A percentile compares a stretch with the other conserved stretches of the same genome.
These are phyloP conservation scores for Dreissena polymorpha DNA, from an alignment of 1,140 invertebrate species.

Conservation along the genomic window DNA sequence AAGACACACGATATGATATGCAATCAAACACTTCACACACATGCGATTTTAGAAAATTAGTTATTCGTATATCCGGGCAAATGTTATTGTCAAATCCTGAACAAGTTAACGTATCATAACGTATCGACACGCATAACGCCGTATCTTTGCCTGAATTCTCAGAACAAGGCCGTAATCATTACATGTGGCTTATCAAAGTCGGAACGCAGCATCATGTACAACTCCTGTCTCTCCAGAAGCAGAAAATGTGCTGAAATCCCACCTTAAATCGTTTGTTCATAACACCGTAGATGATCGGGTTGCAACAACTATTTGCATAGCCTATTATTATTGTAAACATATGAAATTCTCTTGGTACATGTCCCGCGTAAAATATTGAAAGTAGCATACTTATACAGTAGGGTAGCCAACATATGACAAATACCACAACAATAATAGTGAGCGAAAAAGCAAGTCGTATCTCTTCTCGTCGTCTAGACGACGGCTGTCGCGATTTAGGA, in stretches of 20 bases:
- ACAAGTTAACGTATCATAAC: too few species aligned
- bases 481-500: not conserved
- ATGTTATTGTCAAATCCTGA: too few species aligned
- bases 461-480: constrained; percentile 60
- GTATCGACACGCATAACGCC: too few species aligned
- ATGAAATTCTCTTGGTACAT: constrained; percentile 57
- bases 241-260: constrained; percentile 64
- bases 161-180: too few species aligned
- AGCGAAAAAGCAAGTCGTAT: constrained; percentile 65
- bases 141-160: too few species aligned
- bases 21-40: too few species aligned
- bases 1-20: too few species aligned
- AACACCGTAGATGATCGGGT: constrained; percentile 74
- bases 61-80: too few species aligned
- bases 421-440: constrained; percentile 66
- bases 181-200: too few species aligned
- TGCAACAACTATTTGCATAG: constrained; percentile 72
- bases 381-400: constrained; percentile 75
- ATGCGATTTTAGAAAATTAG: too few species aligned
- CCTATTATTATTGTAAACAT: constrained; percentile 72
- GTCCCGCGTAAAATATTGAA: constrained; percentile 60
- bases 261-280: constrained; percentile 70
- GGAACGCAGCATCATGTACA: too few species aligned
- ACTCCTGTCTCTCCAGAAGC: constrained; percentile 26
- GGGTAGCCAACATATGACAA: constrained; percentile 73